Conservation (phyloP, 2,888 invertebrate genomes). For the Macaria notata region DNA sequence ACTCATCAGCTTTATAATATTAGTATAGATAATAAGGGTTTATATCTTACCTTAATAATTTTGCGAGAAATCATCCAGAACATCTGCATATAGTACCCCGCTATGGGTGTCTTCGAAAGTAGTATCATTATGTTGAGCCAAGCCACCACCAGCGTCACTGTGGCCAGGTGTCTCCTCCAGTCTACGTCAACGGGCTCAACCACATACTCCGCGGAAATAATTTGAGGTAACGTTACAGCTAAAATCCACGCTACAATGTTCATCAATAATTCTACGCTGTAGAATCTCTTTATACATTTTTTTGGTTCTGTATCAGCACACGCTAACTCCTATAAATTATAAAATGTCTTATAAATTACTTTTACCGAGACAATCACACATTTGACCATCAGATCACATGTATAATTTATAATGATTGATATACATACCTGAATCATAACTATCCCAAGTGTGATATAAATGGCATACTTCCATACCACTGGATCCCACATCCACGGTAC, state of each 20-base stretch:
- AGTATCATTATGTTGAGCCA: slow-evolving; percentile 83
- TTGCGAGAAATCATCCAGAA: slow-evolving; percentile 79
- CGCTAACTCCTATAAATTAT: slow-evolving; percentile 69
- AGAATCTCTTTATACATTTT: slow-evolving; percentile 49
- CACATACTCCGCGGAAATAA: not conserved
- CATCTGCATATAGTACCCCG: slow-evolving; percentile 82
- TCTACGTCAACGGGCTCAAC: not conserved
- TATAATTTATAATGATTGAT: too few relatives aligned
- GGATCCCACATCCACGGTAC: not conserved
- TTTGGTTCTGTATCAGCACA: slow-evolving; percentile 75
- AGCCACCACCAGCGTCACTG: slow-evolving; percentile 35
- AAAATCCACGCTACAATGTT: slow-evolving; percentile 1
- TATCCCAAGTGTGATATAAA: not conserved
- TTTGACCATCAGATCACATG: too few relatives aligned
- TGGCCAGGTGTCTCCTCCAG: slow-evolving; percentile 11
- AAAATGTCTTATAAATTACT: too few relatives aligned
- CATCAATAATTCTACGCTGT: too few relatives aligned
- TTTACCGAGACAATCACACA: too few relatives aligned
- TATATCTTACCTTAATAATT: slow-evolving; percentile 77
- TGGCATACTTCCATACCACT: slow-evolving; percentile 1
- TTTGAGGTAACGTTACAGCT: not conserved
- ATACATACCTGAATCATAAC: slow-evolving; percentile 10
- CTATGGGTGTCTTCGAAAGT: slow-evolving; percentile 76
- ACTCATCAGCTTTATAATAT: too few relatives aligned
- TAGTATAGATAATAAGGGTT: too few relatives aligned